Conservation (phyloP, 2,797 vertebrate species). For the Pygocentrus nattereri region DNA sequence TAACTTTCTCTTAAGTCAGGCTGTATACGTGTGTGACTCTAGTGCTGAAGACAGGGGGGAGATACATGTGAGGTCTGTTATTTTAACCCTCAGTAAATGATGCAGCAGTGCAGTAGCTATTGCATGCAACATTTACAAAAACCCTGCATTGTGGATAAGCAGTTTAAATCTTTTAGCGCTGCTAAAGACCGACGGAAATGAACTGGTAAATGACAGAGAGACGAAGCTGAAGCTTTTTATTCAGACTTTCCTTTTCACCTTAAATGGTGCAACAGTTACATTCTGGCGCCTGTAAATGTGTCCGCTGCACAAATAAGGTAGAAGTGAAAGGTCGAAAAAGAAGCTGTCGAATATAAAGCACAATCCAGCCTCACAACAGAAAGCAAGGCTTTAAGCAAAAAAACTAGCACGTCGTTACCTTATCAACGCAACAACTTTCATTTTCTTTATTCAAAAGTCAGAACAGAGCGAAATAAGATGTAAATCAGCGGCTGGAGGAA, state of each 20-base stretch:
- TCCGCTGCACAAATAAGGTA: neutral
- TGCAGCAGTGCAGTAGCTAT: neutral
- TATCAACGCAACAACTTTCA: conserved; percentile 84
- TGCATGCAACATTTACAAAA: neutral
- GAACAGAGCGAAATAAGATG: neutral
- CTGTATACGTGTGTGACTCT: no score
- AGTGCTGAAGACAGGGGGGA: no score
- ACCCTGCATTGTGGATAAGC: neutral
- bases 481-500: neutral
- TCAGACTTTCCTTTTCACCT: neutral
- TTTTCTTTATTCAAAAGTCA: conserved; percentile 56
- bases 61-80: no score
- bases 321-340: neutral
- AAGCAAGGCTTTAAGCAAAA: neutral
- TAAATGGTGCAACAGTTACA: neutral
- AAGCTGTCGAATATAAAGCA: neutral
- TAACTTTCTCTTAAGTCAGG: neutral
- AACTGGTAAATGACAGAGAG: neutral
- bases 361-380: neutral
- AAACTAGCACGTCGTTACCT: conserved; percentile 70
- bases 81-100: neutral
- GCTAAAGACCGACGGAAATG: neutral
- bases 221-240: neutral
- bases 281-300: neutral
- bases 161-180: neutral